Evolutionary conservation across 2,113 vertebrate species (phyloP), one percentile per base, ranked within the genome.

Genomic region (Hyperopisus bebe): DNA sequence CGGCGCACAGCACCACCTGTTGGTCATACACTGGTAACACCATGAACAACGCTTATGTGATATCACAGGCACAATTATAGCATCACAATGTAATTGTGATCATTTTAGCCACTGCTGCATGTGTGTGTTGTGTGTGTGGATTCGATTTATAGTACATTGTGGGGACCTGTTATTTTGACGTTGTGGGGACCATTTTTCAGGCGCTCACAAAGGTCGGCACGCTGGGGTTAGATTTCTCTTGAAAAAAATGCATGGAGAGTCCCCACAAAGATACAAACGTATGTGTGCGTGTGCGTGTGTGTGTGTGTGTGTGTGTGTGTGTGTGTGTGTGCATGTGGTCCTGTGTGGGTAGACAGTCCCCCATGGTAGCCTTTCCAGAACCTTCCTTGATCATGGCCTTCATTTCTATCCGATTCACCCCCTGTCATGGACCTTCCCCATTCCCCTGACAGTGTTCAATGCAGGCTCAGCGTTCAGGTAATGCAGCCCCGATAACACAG

Each of bases 1-100:
- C 90, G 90, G 46, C 89, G 74, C 31, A 92, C 62, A 90, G 90
- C 5, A 88, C 88, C 92, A 88, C 77, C 91, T 91, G 70, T 90
- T 55, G 89, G 70, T 27, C 82, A 27, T 13, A 86, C 44, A 35
- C 47, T 13, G 66, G 10, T 31, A 70, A 13, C 10, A 31, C 66
- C 1, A 3, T 70, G 17, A 74, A 66, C 3, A 70, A 35, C 35
- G 70, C 31, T 66, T 11, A 11, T 1, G 31, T 7, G 31, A 77
- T 15, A 1, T 77, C 31, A 77, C 4, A 77, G 31, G 70, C 31
- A 2, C n/a, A 35, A 21, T 17, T 31, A 74, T 35, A 74, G 39
- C 5, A 77, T 77, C 35, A 19, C 15, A 6, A 27, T 13, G n/a
- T n/a, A 35, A 27, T 9, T 27, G 24, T 1, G n/a, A 3, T 27